These are phyloP conservation scores for Diadumene lineata DNA, from an alignment of 92 coral and sea anemone species.

Conservation along the genomic window DNA sequence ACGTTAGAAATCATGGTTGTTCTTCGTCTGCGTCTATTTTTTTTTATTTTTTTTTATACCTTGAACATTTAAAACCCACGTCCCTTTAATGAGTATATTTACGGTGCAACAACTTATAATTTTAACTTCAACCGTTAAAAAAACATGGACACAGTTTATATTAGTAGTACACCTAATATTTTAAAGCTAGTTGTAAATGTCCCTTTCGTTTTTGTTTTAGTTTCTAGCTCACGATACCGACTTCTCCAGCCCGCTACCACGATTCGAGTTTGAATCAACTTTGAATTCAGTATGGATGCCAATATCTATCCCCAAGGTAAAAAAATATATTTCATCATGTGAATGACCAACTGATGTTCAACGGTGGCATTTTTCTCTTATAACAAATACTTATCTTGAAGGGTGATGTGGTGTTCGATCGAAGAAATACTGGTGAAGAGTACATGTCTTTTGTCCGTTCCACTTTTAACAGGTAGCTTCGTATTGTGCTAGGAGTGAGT, in stretches of 20 bases:
- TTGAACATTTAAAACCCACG: too few relatives aligned
- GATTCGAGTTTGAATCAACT: slow-evolving; percentile 76
- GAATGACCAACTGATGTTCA: too few relatives aligned
- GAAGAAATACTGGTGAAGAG: slow-evolving; percentile 55
- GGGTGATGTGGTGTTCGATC: slow-evolving; percentile 94
- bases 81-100: too few relatives aligned
- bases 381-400: slow-evolving; percentile 7
- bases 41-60: too few relatives aligned
- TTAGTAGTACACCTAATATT: background rate
- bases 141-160: too few relatives aligned
- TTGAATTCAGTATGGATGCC: slow-evolving; percentile 92
- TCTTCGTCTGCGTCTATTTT: too few relatives aligned
- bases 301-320: slow-evolving; percentile 83
- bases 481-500: too few relatives aligned
- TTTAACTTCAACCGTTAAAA: too few relatives aligned
- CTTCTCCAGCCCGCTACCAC: slow-evolving; percentile 84
- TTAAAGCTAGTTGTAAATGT: background rate
- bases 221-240: slow-evolving; percentile 85
- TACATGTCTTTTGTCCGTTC: slow-evolving; percentile 84
- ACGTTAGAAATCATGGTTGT: too few relatives aligned
- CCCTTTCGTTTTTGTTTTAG: slow-evolving; percentile 30
- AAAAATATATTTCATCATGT: background rate
- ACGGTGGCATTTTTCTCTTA: too few relatives aligned
- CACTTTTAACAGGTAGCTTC: slow-evolving; percentile 89
- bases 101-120: too few relatives aligned